A percentile compares a stretch with the other conserved stretches of the same genome.
Conservation (phyloP, 2,888 invertebrate species). For the Protophormia terraenovae region DNA sequence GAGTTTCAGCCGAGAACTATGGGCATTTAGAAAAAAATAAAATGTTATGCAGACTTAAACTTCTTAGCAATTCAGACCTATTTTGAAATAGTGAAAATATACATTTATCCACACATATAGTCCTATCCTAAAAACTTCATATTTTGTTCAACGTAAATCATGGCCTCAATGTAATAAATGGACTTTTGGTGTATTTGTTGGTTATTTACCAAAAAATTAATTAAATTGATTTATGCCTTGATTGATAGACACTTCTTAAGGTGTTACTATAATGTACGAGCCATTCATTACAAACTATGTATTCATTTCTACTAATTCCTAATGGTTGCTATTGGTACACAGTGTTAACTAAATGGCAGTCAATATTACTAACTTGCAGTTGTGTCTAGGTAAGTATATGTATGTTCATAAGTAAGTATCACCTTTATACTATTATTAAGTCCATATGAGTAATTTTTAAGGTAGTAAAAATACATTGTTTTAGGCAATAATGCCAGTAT, state of each 20-base stretch:
- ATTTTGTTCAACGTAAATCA: not conserved
- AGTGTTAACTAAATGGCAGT: not conserved
- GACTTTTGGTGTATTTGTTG: not conserved
- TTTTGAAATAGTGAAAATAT: too few relatives aligned
- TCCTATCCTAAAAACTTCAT: too few relatives aligned
- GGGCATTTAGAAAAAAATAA: too few relatives aligned
- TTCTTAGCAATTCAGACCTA: too few relatives aligned
- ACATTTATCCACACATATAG: too few relatives aligned
- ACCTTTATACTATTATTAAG: not conserved
- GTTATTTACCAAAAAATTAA: conserved; percentile 57
- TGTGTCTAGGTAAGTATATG: not conserved
- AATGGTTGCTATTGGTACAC: not conserved
- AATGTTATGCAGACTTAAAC: too few relatives aligned
- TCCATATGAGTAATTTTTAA: conserved; percentile 28
- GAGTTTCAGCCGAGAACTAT: too few relatives aligned
- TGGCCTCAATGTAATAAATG: not conserved
- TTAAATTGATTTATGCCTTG: conserved; percentile 68
- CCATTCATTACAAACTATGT: not conserved
- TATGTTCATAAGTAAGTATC: not conserved
- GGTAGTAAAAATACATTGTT: conserved; percentile 29
- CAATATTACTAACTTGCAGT: not conserved
- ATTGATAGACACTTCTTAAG: conserved; percentile 66
- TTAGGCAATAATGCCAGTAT: not conserved
- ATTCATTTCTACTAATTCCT: too few relatives aligned
- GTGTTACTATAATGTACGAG: conserved; percentile 48